Evolutionary conservation across 2,113 vertebrate genomes (phyloP), one percentile per base, ranked within the genome.

Genomic region (Paradoxurus hermaphroditus): DNA sequence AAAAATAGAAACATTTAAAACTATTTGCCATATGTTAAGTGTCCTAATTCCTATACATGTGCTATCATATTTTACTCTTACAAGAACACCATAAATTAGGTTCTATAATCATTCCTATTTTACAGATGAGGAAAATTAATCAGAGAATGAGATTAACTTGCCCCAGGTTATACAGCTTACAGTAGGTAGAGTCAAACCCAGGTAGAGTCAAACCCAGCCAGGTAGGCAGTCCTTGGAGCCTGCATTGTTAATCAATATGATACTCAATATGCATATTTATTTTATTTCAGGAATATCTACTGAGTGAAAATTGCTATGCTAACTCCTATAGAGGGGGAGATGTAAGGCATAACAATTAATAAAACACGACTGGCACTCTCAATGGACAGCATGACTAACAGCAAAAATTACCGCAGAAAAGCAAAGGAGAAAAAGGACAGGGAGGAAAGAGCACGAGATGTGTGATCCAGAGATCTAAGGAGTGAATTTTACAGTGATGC

Each of bases 121-220:
- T 59, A 91, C 39, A 68, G 51, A 94, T 86, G 53, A 97, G 46
- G 29, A 91, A 44, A 91, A 12, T 68, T 29, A 93, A 90, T 39
- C 25, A 83, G 11, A 83, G 72, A 94, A 84, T 63, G 13, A 39
- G 19, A 72, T 41, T 41, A 53, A 79, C 18, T 88, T 91, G n/a
- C 18, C 46, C 5, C 12, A 79, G 34, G 23, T 88, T 79, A 44
- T 14, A 44, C 0, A 92, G 31, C 29, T 56, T 67, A 3, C 12
- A 86, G 44, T 46, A 90, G 23, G 19, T 36, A 85, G 13, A 67
- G 11, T 29, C 10, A 67, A 68, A n/a, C n/a, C n/a, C n/a, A n/a
- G n/a, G n/a, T n/a, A n/a, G 75, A 83, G 19, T 90, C 68, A 96
- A 62, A 87, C n/a, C 23, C n/a, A 95, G n/a, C 23, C n/a, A 95